Evolutionary conservation across 1,140 invertebrate species (phyloP), one percentile per base, ranked within the genome.

Genomic region (Medauroidea extradentata): DNA sequence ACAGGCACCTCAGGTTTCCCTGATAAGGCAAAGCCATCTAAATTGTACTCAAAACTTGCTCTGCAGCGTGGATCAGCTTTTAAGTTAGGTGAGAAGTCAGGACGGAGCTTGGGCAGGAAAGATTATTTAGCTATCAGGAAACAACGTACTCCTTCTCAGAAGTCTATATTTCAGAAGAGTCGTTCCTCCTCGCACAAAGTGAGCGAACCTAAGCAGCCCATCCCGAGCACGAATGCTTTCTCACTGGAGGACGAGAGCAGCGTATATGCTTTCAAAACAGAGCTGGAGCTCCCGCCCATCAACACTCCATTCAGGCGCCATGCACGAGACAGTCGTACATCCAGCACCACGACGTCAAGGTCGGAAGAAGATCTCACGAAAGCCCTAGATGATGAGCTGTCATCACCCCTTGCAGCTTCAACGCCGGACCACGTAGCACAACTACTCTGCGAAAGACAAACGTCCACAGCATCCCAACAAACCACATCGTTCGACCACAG

Each of bases 181-280:
- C 76, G 77, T 57, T 72, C 79, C 24, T 83, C 79, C 65, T 74
- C 77, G 68, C 76, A 73, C 25, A 83, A 80, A 65, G 77, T 79
- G 25, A 81, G 75, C 54, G 77, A 77, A 62, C 70, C 74, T 18
- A 78, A 75, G 53, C 66, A 69, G 27, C 60, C 57, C 11, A 70
- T 62, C 3, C 77, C 77, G 7, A 83, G 76, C 64, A 69, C 78
- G 0, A 81, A 80, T 59, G 85, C 85, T 1, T 87, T 87, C 70
- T 86, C 84, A 1, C 82, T 82, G 0, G 82, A 85, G 61, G 86
- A 87, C 65, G 85, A 88, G 65, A 84, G 83, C 39, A 86, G 84
- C 63, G 84, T 87, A 27, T 87, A 87, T 65, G 85, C 85, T 1
- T 88, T 88, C 70, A 83, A 85, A 59, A 83, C 82, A 38, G 83